phyloP scores from a whole-genome alignment of 37 sponge, comb jelly and placozoan genomes.

The Hormiphora californensis region DNA sequence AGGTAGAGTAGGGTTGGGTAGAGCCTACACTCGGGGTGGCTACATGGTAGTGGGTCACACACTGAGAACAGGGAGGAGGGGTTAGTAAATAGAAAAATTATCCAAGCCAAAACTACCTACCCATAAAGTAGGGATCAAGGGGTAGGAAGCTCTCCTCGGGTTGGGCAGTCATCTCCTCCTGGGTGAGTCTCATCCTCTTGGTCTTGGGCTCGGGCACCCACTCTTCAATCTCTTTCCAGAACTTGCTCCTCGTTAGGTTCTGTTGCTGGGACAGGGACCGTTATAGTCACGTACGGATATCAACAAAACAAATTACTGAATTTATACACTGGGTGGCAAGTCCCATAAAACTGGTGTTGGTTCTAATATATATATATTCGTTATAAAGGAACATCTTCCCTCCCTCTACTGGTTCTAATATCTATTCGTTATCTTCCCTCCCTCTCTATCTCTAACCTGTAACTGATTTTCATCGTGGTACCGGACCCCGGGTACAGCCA shows the following conservation, averaged over 20 bases:
- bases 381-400: too few relatives aligned
- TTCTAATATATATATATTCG: too few relatives aligned
- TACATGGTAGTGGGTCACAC: conserved; percentile 30
- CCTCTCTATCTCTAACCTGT: conserved; percentile 3
- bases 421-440: too few relatives aligned
- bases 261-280: not conserved
- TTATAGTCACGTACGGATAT: too few relatives aligned
- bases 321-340: too few relatives aligned
- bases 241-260: conserved; percentile 49
- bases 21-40: conserved; percentile 50
- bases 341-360: too few relatives aligned
- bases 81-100: not conserved
- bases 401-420: too few relatives aligned
- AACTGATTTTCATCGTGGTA: conserved; percentile 28
- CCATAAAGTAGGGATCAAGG: conserved; percentile 44
- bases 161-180: conserved; percentile 54
- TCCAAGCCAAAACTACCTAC: not conserved
- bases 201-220: conserved; percentile 52
- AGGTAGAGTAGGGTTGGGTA: conserved; percentile 55
- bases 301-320: too few relatives aligned
- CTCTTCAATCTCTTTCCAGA: conserved; percentile 53
- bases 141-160: conserved; percentile 52
- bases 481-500: conserved; percentile 6
- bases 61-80: not conserved
- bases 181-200: conserved; percentile 46